These are phyloP conservation scores for Scomber colias DNA, from an alignment of 2,113 vertebrate genomes.

Conservation along the genomic window DNA sequence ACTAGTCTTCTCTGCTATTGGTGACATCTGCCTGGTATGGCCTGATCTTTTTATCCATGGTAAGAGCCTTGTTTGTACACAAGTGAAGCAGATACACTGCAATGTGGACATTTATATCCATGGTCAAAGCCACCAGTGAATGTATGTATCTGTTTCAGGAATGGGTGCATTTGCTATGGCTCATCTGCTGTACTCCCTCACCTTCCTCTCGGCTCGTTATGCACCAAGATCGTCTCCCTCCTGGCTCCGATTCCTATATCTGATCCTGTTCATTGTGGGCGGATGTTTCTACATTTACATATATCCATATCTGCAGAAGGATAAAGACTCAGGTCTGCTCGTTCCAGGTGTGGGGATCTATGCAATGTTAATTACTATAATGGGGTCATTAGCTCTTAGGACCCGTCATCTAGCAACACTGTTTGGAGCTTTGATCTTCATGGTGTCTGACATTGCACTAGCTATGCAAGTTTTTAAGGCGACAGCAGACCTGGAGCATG, in stretches of 20 bases:
- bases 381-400: constrained; percentile 81
- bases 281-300: constrained; percentile 62
- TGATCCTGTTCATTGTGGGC: constrained; percentile 41
- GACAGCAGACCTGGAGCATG: constrained; percentile 44
- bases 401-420: constrained; percentile 17
- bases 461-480: constrained; percentile 82
- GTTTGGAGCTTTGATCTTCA: constrained; percentile 83
- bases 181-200: constrained; percentile 84
- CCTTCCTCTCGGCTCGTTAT: constrained; percentile 82
- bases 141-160: constrained; percentile 77
- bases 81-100: neutral
- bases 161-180: constrained; percentile 85
- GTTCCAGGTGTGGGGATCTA: constrained; percentile 80
- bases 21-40: constrained; percentile 90
- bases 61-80: constrained; percentile 16
- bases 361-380: constrained; percentile 66
- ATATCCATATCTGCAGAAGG: constrained; percentile 74
- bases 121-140: neutral
- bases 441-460: constrained; percentile 84
- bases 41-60: constrained; percentile 83
- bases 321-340: constrained; percentile 58
- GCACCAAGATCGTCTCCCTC: constrained; percentile 53
- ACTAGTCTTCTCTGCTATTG: constrained; percentile 85
- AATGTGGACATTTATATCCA: neutral
- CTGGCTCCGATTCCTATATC: constrained; percentile 43